Base-by-base conservation (phyloP, 2,113 vertebrate genomes). In the Brachirus orientalis region DNA sequence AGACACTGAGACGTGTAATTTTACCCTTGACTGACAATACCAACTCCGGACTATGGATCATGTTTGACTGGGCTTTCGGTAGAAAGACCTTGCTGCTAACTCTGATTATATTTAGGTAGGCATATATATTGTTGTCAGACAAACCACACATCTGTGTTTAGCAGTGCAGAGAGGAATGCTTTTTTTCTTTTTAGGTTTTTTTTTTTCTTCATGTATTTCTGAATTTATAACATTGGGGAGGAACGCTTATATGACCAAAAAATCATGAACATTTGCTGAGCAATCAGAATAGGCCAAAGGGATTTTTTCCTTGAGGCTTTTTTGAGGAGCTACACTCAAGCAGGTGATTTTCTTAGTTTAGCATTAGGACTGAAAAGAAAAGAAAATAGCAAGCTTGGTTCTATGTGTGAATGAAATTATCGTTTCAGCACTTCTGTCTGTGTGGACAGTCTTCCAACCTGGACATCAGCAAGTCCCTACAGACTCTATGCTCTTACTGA, bases 1-100 rank as follows among this genome's bases (percentile, higher is more conserved):
- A 72, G 70, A 85, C 72, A 77, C 75, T 74, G 67, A 88, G 83
- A 91, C 83, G 14, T 91, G 86, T 90, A 88, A 91, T 91, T 91
- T 91, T 78, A 91, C 84, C 84, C 88, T 81, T 80, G 75, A 86
- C 82, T 88, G 88, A 84, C 83, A 81, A 80, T 75, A 88, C 77
- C 81, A 79, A 78, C 83, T 70, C 28, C 72, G 75, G 78, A 81
- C 75, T 77, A 56, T 16, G 33, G 79, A 78, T 79, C 77, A 70
- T 83, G 78, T 89, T 84, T 85, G 83, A 86, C 82, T 78, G 80
- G 85, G 86, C 72, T 80, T 78, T 77, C 85, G 79, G 86, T 65
- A 46, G 52, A 63, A 53, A 50, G 80, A 72, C 71, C 72, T 81
- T 71, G 54, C 75, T 75, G 72, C 69, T 67, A 56, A 55, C 72